Evolutionary conservation across 2,113 vertebrate genomes (phyloP).

Genomic region (Anser cygnoides): DNA sequence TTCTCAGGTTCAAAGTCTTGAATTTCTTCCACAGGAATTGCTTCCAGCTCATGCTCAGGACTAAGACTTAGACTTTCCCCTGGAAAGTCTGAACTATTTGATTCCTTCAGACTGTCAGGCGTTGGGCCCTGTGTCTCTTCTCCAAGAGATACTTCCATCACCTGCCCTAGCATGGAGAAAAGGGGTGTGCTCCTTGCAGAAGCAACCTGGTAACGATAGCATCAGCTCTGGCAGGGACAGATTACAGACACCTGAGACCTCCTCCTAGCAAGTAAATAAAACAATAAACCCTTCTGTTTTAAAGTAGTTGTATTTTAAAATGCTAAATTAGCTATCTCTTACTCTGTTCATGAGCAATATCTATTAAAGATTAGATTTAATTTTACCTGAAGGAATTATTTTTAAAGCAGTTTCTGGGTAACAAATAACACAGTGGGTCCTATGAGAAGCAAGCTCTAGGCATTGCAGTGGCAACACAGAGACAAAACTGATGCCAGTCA

Average conservation of each 20-base stretch:
- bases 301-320: background rate
- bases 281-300: background rate
- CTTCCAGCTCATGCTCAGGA: background rate
- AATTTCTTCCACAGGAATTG: background rate
- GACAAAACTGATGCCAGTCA: background rate
- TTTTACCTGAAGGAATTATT: background rate
- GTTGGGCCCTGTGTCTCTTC: background rate
- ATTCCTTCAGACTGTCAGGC: background rate
- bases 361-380: background rate
- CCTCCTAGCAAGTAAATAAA: background rate
- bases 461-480: background rate
- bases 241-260: conserved; percentile 57
- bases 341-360: fast-evolving
- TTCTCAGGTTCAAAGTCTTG: background rate
- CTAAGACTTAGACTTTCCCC: background rate
- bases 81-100: background rate
- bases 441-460: background rate
- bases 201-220: background rate
- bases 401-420: background rate
- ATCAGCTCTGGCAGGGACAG: background rate
- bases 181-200: background rate
- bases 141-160: background rate
- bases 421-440: background rate
- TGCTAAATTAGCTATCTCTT: background rate
- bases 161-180: background rate